These are phyloP conservation scores for Lytechinus variegatus DNA, from an alignment of 35 echinoderm and acorn worm genomes.

Conservation along the genomic window DNA sequence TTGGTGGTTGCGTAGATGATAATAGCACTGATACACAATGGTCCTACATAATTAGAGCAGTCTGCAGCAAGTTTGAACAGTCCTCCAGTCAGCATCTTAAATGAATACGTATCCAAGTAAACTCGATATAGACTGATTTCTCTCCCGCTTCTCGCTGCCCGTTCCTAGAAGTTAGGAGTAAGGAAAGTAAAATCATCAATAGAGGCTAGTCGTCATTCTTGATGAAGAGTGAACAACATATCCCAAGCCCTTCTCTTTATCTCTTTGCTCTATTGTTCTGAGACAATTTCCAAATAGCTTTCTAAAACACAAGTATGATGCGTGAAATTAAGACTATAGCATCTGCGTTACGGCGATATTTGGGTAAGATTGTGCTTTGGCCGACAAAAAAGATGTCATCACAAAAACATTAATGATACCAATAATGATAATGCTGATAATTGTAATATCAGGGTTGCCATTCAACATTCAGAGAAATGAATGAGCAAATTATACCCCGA, in stretches of 20 bases:
- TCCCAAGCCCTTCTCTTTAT: neutral
- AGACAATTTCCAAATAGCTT: no score
- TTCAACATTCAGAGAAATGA: no score
- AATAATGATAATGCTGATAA: no score
- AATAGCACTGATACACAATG: slow-evolving; percentile 62
- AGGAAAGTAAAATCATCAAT: neutral
- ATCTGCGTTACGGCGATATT: no score
- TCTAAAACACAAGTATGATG: no score
- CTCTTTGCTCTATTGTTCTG: neutral
- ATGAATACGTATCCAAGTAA: slow-evolving; percentile 64
- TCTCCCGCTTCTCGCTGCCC: slow-evolving; percentile 50
- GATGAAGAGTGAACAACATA: neutral
- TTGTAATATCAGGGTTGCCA: no score
- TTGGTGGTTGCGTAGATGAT: slow-evolving; percentile 58
- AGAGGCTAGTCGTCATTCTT: neutral
- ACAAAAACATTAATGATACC: no score
- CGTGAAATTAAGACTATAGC: no score
- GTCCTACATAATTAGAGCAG: slow-evolving; percentile 63
- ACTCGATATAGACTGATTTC: slow-evolving; percentile 63
- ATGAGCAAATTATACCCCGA: no score
- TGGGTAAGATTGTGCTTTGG: no score
- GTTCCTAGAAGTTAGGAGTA: neutral
- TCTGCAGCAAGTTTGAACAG: slow-evolving; percentile 82
- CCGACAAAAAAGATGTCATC: no score
- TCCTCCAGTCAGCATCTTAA: slow-evolving; percentile 44